Evolutionary conservation across 2,113 vertebrate species (phyloP).

Genomic region (Serilophus lunatus): DNA sequence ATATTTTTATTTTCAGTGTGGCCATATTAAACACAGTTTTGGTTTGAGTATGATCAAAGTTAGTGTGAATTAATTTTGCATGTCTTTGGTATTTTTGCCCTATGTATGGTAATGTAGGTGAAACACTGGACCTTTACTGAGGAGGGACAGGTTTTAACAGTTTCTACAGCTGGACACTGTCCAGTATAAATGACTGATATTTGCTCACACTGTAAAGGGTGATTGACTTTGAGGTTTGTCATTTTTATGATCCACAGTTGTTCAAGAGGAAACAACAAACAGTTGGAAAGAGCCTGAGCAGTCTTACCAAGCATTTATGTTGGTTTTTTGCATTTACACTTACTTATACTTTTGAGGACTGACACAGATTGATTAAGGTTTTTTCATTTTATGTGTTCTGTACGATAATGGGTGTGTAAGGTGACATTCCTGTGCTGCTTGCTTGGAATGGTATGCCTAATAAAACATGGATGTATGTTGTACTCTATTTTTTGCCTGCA

Average conservation of each 20-base stretch:
- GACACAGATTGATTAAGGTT: not conserved
- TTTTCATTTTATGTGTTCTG: not conserved
- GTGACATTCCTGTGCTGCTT: not conserved
- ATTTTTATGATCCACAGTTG: slow-evolving; percentile 71
- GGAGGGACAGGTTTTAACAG: not conserved
- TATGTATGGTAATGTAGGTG: not conserved
- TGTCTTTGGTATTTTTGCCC: not conserved
- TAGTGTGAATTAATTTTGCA: not conserved
- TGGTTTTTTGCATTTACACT: not conserved
- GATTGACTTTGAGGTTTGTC: slow-evolving; percentile 28
- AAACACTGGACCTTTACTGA: not conserved
- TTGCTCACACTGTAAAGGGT: not conserved
- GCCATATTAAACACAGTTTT: not conserved
- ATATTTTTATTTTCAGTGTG: not conserved
- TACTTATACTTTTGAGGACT: slow-evolving; percentile 18
- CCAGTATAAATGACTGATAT: not conserved
- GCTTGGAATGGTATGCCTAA: not conserved
- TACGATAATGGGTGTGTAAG: not conserved
- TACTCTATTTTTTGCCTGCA: not conserved
- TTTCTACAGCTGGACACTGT: not conserved
- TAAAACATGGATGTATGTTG: slow-evolving; percentile 13
- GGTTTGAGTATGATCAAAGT: not conserved
- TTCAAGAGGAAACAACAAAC: slow-evolving; percentile 63
- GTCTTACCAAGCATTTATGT: slow-evolving; percentile 48
- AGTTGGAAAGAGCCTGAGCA: slow-evolving; percentile 53